phyloP scores from a whole-genome alignment of 2,797 vertebrate species.

The Anableps anableps region DNA sequence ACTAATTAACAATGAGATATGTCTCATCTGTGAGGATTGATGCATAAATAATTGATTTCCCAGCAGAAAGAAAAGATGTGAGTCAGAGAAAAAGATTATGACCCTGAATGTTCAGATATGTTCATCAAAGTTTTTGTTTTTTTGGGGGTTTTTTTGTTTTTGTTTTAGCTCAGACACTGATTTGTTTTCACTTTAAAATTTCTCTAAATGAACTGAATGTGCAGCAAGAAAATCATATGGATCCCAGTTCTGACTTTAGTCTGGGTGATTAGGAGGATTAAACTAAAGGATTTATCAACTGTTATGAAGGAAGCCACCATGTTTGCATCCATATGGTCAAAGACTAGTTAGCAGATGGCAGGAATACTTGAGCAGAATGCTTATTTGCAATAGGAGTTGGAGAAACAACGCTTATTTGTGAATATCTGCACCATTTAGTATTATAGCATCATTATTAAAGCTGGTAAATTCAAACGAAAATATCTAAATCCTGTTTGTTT shows the following conservation, averaged over 20 bases:
- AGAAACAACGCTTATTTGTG: not conserved
- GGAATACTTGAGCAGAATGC: not conserved
- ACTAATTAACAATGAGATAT: conserved; percentile 29
- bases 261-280: not conserved
- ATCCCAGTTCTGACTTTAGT: not conserved
- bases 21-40: conserved; percentile 43
- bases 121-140: not conserved
- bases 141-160: too few species aligned
- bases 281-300: conserved; percentile 23
- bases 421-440: not conserved
- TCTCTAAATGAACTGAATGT: not conserved
- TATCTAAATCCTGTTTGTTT: not conserved
- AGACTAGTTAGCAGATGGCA: conserved; percentile 8
- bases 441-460: not conserved
- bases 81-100: not conserved
- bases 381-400: conserved; percentile 2
- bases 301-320: not conserved
- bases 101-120: not conserved
- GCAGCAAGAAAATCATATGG: not conserved
- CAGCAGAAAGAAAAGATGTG: conserved; percentile 13
- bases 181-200: not conserved
- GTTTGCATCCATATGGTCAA: conserved; percentile 10
- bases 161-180: too few species aligned
- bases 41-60: conserved; percentile 37
- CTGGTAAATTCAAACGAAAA: not conserved